Evolutionary conservation across 1,140 invertebrate genomes (phyloP).

Genomic region (Drosophila bifasciata): DNA sequence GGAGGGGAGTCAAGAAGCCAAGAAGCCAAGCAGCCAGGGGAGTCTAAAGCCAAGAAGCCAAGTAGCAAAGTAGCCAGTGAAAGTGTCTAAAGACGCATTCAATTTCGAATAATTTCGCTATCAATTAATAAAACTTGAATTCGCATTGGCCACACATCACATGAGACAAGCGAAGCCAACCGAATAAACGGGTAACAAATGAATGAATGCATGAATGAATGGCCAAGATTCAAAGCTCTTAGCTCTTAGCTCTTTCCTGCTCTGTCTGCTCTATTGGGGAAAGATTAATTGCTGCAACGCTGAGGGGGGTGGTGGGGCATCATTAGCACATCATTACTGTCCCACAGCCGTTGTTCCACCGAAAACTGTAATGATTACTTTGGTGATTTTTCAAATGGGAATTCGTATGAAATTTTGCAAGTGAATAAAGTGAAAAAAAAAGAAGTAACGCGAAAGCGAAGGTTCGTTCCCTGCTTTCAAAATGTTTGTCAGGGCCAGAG

Average conservation of each 20-base stretch:
- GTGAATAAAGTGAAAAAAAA: neutral
- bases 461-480: constrained; percentile 22
- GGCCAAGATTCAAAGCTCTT: constrained; percentile 13
- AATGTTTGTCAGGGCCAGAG: constrained; percentile 22
- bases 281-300: constrained; percentile 69
- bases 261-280: constrained; percentile 35
- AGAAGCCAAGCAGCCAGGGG: no score
- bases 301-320: constrained; percentile 41
- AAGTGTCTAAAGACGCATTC: constrained; percentile 70
- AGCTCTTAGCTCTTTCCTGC: constrained; percentile 31
- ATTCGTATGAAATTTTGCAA: constrained; percentile 17
- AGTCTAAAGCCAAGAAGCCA: no score
- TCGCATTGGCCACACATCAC: neutral
- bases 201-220: constrained; percentile 42
- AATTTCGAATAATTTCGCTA: constrained; percentile 77
- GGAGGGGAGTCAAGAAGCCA: no score
- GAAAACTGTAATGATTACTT: constrained; percentile 44
- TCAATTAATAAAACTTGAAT: constrained; percentile 73
- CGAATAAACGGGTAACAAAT: constrained; percentile 30
- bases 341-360: constrained; percentile 16
- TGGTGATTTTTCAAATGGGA: constrained; percentile 45
- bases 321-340: constrained; percentile 78
- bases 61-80: constrained; percentile 66
- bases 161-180: constrained; percentile 17
- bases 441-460: constrained; percentile 29